Percentiles rank a stretch among this genome's conserved stretches.
phyloP scores from a whole-genome alignment of 2,113 vertebrate species.

The Paradisaea rubra region DNA sequence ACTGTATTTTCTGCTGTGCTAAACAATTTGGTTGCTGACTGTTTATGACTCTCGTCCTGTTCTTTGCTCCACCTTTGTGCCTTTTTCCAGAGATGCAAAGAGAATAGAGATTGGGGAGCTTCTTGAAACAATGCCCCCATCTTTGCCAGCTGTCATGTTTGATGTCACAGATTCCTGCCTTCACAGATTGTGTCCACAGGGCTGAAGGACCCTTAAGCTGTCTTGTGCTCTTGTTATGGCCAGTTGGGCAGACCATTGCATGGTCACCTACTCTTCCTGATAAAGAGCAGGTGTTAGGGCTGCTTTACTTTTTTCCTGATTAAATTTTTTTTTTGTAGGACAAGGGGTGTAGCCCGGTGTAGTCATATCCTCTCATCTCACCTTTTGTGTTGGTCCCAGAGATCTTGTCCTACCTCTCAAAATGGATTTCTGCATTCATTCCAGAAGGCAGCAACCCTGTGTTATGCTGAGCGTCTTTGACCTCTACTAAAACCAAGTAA shows the following conservation, averaged over 20 bases:
- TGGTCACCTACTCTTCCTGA: not conserved
- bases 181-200: not conserved
- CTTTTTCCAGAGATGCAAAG: not conserved
- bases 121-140: not conserved
- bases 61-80: not conserved
- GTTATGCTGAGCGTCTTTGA: not conserved
- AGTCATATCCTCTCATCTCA: not conserved
- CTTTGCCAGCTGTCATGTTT: not conserved
- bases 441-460: not conserved
- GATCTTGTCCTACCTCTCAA: not conserved
- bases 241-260: not conserved
- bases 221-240: not conserved
- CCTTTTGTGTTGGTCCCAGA: not conserved
- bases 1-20: not conserved
- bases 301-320: not conserved
- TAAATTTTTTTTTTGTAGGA: not conserved
- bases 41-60: not conserved
- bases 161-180: not conserved
- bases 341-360: fast-evolving
- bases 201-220: not conserved
- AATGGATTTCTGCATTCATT: not conserved
- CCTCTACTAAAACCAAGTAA: not conserved
- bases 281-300: not conserved
- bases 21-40: not conserved
- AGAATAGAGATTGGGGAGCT: not conserved